Base-by-base conservation (phyloP, 37 sponge, comb jelly and placozoan species). In the Geodia barretti region DNA sequence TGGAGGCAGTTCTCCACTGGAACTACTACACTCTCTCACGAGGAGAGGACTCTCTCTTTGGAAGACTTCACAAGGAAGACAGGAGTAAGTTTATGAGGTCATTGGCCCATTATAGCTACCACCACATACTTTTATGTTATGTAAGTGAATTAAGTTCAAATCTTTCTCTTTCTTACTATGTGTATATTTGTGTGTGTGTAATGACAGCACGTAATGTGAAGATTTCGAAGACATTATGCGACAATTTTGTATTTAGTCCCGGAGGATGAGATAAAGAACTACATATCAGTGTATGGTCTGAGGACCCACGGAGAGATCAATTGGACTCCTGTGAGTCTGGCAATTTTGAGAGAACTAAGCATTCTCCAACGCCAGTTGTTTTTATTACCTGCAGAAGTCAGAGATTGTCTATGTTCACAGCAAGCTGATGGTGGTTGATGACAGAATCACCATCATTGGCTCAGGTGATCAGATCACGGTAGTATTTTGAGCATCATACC, bases 331-430 rank as follows among this genome's bases (percentile, higher is more conserved):
- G 91, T 90, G 31, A 76, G 82, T 73, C 41, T 39, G 28, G 7
- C 11, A 17, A 7, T 47, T 47, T 14, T 47, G 54, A 47, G 7
- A 14, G 7, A 14, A 14, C 11, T n/a, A n/a, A n/a, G n/a, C n/a
- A n/a, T n/a, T n/a, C n/a, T n/a, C n/a, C n/a, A n/a, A n/a, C n/a
- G 60, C 8, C 41, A 31, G 29, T n/a, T 68, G 5, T 42, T 29
- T 68, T 9, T 19, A 47, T 17, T 17, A 17, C 14, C 2, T 86
- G 34, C 59, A 89, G 90, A 41, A 80, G 1, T 78, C 91, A 34
- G 91, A 86, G 66, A 81, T 91, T 60, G 63, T 82, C 11, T 91
- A 91, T 65, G 83, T 91, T n/a, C 91, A 91, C 36, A 82, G 83
- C 74, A 91, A 91, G 66, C 60, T 74, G 30, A 71, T 91, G 83